Base-by-base conservation (phyloP, 2,113 vertebrate species). In the Oreocharis arfaki region DNA sequence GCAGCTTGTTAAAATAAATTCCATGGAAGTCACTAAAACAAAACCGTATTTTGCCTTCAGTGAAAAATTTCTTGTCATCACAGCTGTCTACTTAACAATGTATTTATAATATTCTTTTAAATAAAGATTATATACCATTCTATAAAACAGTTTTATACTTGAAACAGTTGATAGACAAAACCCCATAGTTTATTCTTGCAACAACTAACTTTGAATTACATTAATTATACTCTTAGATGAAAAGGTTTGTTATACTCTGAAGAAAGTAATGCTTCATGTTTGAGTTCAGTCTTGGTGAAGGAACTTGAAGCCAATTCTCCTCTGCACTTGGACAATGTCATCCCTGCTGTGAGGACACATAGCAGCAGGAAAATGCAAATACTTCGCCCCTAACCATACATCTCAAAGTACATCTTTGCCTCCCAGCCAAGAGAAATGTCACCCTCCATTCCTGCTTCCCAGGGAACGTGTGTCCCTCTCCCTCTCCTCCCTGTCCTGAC, bases 391-490 rank as follows among this genome's bases (percentile, higher is more conserved):
- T 7, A 42, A 11, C 19, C 10, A 4, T 2, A 8, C 6, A 50
- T 46, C 41, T 27, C 7, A 5, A 39, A 35, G 30, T 2, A 27
- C 4, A 24, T 20, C 65, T 67, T 6, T 6, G 2, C 21, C 28
- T 42, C 44, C 22, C 42, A 55, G 16, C 16, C 37, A 21, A 33
- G 24, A n/a, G 63, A 19, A 49, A 16, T 1, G 2, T 61, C 26
- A 24, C 41, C 14, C 49, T 37, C 26, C 17, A 7, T 17, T 39
- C 57, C 42, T 24, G 22, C 6, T 23, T 13, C 52, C 67, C 23
- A 39, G 30, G 4, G 30, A 78, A 33, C 0, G 0, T 0, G 0
- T 7, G 13, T 30, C 49, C 30, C 26, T 27, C 21, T 52, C 22
- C 33, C 53, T 23, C 39, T 67, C 15, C 42, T 41, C n/a, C 10